A percentile compares a stretch with the other conserved stretches of the same genome.
Evolutionary conservation across 2,888 invertebrate genomes (phyloP).

Genomic region (Galeruca laticollis): DNA sequence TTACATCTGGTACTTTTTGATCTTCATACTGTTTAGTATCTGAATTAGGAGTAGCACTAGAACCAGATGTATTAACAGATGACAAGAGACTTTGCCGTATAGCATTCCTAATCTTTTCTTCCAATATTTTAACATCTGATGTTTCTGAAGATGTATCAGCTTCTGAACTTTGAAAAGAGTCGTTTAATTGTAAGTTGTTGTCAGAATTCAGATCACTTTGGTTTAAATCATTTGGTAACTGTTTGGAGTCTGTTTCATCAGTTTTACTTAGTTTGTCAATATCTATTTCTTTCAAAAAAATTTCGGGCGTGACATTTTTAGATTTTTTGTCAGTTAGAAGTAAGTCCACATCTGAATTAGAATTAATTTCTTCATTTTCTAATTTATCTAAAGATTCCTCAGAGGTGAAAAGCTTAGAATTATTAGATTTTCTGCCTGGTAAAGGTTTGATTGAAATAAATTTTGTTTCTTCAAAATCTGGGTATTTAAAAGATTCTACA

Average conservation of each 20-base stretch:
- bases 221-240: not conserved
- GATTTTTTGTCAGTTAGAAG: not conserved
- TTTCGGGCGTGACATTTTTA: too few relatives aligned
- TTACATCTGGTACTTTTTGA: not conserved
- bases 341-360: not conserved
- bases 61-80: not conserved
- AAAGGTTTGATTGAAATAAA: not conserved
- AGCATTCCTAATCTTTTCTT: slow-evolving; percentile 33
- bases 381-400: not conserved
- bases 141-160: slow-evolving; percentile 9
- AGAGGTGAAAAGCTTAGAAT: not conserved
- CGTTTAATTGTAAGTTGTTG: not conserved
- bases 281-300: too few relatives aligned
- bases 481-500: not conserved
- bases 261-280: not conserved
- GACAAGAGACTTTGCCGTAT: slow-evolving; percentile 23
- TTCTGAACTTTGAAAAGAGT: slow-evolving; percentile 1
- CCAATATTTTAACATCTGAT: slow-evolving; percentile 13
- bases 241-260: not conserved
- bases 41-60: not conserved
- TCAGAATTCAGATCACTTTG: not conserved
- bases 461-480: not conserved
- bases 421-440: not conserved
- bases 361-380: not conserved
- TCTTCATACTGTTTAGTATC: not conserved